phyloP scores from a whole-genome alignment of 2,888 invertebrate species.

The Penaeus monodon region DNA sequence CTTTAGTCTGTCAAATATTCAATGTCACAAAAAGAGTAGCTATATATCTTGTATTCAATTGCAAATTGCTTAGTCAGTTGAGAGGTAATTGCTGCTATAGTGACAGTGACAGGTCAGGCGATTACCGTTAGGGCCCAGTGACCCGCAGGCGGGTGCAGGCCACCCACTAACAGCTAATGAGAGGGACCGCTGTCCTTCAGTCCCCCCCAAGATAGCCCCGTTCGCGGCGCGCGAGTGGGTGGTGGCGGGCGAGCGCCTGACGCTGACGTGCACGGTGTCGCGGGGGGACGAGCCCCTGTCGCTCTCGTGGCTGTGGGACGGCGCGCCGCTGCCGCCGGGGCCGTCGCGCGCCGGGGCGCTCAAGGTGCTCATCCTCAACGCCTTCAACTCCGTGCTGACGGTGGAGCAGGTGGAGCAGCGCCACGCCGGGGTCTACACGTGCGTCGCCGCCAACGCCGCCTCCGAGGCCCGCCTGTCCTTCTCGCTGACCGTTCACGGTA shows the following conservation, averaged over 20 bases:
- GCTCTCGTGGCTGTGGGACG: conserved; percentile 73
- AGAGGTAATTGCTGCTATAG: no score
- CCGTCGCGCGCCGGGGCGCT: conserved; percentile 4
- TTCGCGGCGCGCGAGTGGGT: conserved; percentile 69
- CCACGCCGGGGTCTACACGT: conserved; percentile 72
- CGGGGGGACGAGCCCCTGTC: conserved; percentile 72
- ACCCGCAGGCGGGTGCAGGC: not conserved
- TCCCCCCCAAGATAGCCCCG: conserved; percentile 70
- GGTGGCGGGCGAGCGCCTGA: conserved; percentile 69
- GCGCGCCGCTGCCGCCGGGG: conserved; percentile 71
- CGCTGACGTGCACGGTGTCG: conserved; percentile 71
- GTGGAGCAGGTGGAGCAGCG: conserved; percentile 73
- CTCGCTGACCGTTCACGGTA: conserved; percentile 72
- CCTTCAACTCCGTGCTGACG: conserved; percentile 71
- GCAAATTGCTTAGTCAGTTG: no score
- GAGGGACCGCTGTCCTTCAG: conserved; percentile 66
- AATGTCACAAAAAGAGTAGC: no score
- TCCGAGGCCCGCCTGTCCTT: conserved; percentile 67
- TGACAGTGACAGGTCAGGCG: no score
- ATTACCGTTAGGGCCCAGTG: no score
- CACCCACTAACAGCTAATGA: conserved; percentile 11
- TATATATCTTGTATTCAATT: no score
- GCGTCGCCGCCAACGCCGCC: conserved; percentile 72
- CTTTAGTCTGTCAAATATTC: no score
- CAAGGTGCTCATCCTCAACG: conserved; percentile 68